Base-by-base conservation (phyloP, 1,140 invertebrate genomes). In the Drosophila pruinosa region DNA sequence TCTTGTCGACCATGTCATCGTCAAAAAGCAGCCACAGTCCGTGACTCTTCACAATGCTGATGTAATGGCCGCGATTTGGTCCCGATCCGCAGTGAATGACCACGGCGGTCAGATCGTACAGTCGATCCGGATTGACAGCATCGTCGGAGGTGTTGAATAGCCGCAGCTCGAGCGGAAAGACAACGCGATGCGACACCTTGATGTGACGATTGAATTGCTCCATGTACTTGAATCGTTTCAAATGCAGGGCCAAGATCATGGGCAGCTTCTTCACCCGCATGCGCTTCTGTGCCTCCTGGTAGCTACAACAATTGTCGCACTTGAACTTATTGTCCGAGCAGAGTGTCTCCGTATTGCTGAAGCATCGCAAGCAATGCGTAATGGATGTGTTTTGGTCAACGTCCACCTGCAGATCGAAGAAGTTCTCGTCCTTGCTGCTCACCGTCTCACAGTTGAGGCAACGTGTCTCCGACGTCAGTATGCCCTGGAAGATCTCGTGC, bases 1-100 rank as follows among this genome's bases (percentile, higher is more conserved):
- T 99, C 96, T 99, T 99, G 94, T 99, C 98, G 62, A 99, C 99
- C 95, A 99, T 98, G 92, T 99, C 99, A 93, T 99, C 99, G 92
- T 99, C 99, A 93, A 99, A 99, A 1, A 99, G 94, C 70, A 99
- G 93, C 99, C 99, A 99, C 92, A 99, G 98, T 24, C 98, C 98
- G 92, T 99, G 97, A 91, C 97, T 99, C 93, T 99, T 99, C 21
- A 99, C 99, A 92, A 99, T 98, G 91, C 97, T 99, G 92, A 99
- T 99, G 92, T 99, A 99, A 93, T 99, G 99, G 34, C 99, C 99
- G 72, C 99, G 94, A 93, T 99, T 99, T 75, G 98, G 98, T 47
- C 98, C 98, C 76, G 97, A 99, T 58, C 99, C 99, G 93, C 99
- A 99, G 93, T 99, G 99, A 78, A 99, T 98, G 43, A 99, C 99